Evolutionary conservation across 2,888 invertebrate genomes (phyloP).

Genomic region (Pycnomerus fuliginosus): DNA sequence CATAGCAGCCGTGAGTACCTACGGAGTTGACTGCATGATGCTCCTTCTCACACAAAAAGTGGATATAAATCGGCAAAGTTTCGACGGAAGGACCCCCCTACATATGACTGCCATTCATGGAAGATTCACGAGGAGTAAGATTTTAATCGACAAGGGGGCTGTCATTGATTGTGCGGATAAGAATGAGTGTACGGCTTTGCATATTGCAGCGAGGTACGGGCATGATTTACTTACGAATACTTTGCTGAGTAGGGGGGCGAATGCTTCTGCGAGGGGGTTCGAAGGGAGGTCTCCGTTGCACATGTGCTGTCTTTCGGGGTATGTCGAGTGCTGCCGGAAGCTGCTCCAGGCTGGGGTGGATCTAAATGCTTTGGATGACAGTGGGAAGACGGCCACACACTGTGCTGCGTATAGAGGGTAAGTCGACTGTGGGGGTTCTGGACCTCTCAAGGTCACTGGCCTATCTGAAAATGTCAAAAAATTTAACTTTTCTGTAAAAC

Average conservation of each 20-base stretch:
- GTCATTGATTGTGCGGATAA: slow-evolving; percentile 59
- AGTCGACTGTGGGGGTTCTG: slow-evolving; percentile 10
- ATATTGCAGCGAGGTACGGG: slow-evolving; percentile 64
- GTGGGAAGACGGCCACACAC: slow-evolving; percentile 62
- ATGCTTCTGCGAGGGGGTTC: slow-evolving; percentile 54
- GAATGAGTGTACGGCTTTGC: slow-evolving; percentile 62
- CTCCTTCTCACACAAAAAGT: slow-evolving; percentile 57
- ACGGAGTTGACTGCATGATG: slow-evolving; percentile 62
- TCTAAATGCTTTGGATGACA: slow-evolving; percentile 59
- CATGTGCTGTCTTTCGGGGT: slow-evolving; percentile 63
- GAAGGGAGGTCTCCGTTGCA: slow-evolving; percentile 62
- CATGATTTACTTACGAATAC: slow-evolving; percentile 59
- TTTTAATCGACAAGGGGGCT: slow-evolving; percentile 60
- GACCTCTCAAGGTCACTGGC: background rate
- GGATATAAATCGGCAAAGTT: slow-evolving; percentile 58
- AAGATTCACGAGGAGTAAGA: slow-evolving; percentile 62
- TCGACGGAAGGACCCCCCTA: slow-evolving; percentile 62
- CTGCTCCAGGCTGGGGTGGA: slow-evolving; percentile 58
- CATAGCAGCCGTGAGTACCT: slow-evolving; percentile 61
- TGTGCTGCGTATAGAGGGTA: slow-evolving; percentile 62
- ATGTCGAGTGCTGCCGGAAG: slow-evolving; percentile 62
- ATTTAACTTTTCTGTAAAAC: no score
- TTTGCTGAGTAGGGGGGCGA: slow-evolving; percentile 55
- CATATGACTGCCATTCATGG: slow-evolving; percentile 69
- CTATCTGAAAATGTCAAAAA: background rate